These are phyloP conservation scores for Agriopis marginaria DNA, from an alignment of 2,888 invertebrate genomes.

Conservation along the genomic window DNA sequence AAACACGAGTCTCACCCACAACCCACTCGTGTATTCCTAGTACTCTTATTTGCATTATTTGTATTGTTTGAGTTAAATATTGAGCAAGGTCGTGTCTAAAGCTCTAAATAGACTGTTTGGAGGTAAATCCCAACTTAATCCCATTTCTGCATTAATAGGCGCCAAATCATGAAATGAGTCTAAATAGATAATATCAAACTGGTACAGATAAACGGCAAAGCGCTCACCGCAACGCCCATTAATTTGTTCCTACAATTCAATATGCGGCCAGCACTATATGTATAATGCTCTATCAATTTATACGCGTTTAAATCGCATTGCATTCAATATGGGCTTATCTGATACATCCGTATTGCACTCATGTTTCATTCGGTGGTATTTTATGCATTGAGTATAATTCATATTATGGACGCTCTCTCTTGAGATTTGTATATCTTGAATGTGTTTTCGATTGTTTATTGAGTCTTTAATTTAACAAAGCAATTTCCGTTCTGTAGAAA, in stretches of 20 bases:
- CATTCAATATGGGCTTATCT: conserved; percentile 39
- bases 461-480: conserved; percentile 3
- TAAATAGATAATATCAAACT: conserved; percentile 31
- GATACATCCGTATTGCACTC: conserved; percentile 29
- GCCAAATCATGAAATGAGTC: neutral
- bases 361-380: conserved; percentile 27
- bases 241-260: conserved; percentile 47
- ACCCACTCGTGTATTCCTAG: conserved; percentile 4
- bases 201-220: conserved; percentile 33
- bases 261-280: conserved; percentile 41
- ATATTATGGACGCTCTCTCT: conserved; percentile 10
- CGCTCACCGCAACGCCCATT: conserved; percentile 40
- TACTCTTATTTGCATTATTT: conserved; percentile 20
- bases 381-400: conserved; percentile 19
- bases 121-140: conserved; percentile 2
- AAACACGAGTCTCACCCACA: conserved; percentile 12
- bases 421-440: neutral
- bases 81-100: conserved; percentile 11
- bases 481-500: conserved; percentile 10
- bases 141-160: conserved; percentile 5
- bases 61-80: conserved; percentile 6
- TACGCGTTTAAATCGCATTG: conserved; percentile 39
- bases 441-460: neutral
- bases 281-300: conserved; percentile 49
- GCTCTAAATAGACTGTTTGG: conserved; percentile 1